A percentile compares a stretch with the other conserved stretches of the same genome.
Evolutionary conservation across 1,140 invertebrate species (phyloP).

Genomic region (Drosophila ohnishii): DNA sequence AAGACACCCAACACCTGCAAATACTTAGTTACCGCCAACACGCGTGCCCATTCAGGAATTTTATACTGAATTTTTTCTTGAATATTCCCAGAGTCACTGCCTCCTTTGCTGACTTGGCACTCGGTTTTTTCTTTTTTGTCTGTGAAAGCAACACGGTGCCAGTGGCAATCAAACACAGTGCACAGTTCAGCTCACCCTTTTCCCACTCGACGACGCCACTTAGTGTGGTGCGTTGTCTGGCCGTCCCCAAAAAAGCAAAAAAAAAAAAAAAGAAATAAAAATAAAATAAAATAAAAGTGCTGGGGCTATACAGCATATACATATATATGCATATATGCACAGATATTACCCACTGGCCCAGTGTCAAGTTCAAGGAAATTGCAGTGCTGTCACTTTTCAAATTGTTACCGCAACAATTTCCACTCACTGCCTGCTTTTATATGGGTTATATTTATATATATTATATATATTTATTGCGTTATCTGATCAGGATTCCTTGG

Average conservation of each 20-base stretch:
- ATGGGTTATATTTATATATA: constrained; percentile 4
- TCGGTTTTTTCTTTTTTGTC: constrained; percentile 2
- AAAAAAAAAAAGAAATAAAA: neutral
- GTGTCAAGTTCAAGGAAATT: constrained; percentile 81
- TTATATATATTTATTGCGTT: constrained; percentile 8
- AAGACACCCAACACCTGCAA: constrained; percentile 38
- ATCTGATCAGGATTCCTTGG: constrained; percentile 31
- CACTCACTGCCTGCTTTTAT: constrained; percentile 11
- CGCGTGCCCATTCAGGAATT: constrained; percentile 46
- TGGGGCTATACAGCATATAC: constrained; percentile 7
- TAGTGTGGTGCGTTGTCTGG: constrained; percentile 48
- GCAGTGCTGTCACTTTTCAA: constrained; percentile 69
- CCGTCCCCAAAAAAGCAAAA: constrained; percentile 12
- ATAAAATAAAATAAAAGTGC: constrained; percentile 14
- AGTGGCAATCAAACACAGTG: constrained; percentile 26
- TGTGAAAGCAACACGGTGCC: constrained; percentile 26
- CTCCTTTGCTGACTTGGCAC: constrained; percentile 56
- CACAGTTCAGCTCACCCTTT: constrained; percentile 28
- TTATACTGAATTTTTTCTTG: constrained; percentile 5
- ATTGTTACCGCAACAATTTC: constrained; percentile 54
- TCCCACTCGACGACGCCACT: constrained; percentile 44
- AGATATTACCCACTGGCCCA: constrained; percentile 41
- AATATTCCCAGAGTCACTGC: constrained; percentile 47
- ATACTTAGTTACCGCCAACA: constrained; percentile 12
- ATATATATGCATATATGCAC: constrained; percentile 25